Base-by-base conservation (phyloP, 2,888 invertebrate genomes). In the Ectemnius cavifrons region DNA sequence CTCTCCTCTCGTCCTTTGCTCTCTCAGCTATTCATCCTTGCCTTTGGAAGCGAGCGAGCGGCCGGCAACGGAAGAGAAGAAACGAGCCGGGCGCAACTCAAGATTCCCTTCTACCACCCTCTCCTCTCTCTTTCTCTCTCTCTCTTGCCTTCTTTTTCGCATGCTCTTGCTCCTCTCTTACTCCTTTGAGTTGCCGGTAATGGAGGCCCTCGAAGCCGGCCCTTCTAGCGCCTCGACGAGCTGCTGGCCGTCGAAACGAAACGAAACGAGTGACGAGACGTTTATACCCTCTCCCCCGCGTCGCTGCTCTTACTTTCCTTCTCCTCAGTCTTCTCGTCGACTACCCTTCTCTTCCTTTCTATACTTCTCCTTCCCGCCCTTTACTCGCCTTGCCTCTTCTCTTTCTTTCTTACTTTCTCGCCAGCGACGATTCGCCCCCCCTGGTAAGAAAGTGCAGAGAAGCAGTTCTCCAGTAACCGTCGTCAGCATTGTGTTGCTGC, bases 161-260 rank as follows among this genome's bases (percentile, higher is more conserved):
- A 28, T 61, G 66, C 49, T 73, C 73, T 65, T 67, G 57, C 72
- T 79, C 37, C 37, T 37, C 37, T 37, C 74, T 67, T 74, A 63
- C 73, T 85, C 82, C 84, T 86, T 85, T 83, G 84, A 87, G 84
- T 83, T 83, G 81, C 77, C 84, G 83, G 86, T 88, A 89, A 89
- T 87, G 87, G 87, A 88, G 87, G 84, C 87, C 83, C 89, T 89
- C 86, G 87, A 86, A 88, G 84, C 71, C 78, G 80, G 84, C 80
- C 85, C 82, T 84, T 75, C 78, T 84, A 73, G 80, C 78, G 79
- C 82, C 82, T 80, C 78, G 77, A 78, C 78, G 79, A 78, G 72
- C 59, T 65, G 72, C 59, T 65, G 67, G 69, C 79, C 80, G 77
- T 67, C 80, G 79, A 80, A 80, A 79, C 83, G 68, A 74, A 67